Percentiles rank a stretch among this genome's conserved stretches.
Evolutionary conservation across 2,797 vertebrate species (phyloP).

Genomic region (Simalia tracyae): DNA sequence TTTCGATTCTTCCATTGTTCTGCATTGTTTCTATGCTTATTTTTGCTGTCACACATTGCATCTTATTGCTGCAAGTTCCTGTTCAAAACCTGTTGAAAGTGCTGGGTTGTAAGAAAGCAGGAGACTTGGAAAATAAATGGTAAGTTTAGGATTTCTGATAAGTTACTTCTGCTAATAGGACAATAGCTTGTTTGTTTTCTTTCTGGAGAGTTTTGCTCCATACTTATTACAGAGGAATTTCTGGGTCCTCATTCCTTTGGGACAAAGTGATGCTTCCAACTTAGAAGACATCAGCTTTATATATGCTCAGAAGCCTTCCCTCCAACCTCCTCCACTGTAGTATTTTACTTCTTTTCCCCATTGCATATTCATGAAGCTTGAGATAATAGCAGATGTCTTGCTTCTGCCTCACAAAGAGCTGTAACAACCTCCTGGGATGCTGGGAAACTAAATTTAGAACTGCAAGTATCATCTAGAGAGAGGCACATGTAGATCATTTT

Average conservation of each 20-base stretch:
- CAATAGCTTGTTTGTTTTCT: neutral
- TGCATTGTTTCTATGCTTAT: neutral
- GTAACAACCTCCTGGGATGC: slow-evolving; percentile 68
- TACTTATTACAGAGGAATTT: neutral
- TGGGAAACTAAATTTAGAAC: slow-evolving; percentile 73
- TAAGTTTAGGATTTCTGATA: neutral
- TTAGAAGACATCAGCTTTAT: neutral
- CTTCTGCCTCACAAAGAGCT: slow-evolving; percentile 60
- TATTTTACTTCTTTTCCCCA: neutral
- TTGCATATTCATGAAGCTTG: slow-evolving; percentile 41
- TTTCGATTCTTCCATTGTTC: neutral
- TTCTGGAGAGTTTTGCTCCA: neutral
- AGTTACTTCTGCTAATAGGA: neutral
- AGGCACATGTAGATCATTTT: slow-evolving; percentile 55
- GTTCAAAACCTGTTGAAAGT: neutral
- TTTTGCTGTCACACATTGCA: neutral
- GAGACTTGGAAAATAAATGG: neutral
- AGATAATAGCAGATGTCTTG: slow-evolving; percentile 69
- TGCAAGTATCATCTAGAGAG: slow-evolving; percentile 61
- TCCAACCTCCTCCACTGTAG: neutral
- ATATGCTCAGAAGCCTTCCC: neutral
- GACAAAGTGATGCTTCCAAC: neutral
- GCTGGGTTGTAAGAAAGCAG: neutral
- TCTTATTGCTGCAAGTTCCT: neutral
- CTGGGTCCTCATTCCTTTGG: neutral